phyloP scores from a whole-genome alignment of 2,888 invertebrate species.

The Sicus ferrugineus region DNA sequence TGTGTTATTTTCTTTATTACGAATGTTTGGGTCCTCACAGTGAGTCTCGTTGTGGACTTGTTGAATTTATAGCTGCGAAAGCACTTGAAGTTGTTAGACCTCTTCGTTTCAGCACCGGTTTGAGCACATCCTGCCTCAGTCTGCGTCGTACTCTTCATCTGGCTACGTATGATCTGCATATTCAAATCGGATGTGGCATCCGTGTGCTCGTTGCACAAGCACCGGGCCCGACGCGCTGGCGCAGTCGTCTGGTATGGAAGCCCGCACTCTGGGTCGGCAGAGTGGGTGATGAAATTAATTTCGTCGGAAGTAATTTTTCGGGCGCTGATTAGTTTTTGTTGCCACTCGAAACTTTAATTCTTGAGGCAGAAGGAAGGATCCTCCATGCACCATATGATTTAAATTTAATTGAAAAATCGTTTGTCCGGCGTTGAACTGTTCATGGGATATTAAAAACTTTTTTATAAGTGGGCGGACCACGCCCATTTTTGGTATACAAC shows the following conservation, averaged over 20 bases:
- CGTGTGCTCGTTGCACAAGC: slow-evolving; percentile 32
- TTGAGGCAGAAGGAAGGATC: background rate
- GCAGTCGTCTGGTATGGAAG: background rate
- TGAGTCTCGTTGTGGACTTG: slow-evolving; percentile 49
- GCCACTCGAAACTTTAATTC: background rate
- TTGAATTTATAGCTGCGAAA: slow-evolving; percentile 57
- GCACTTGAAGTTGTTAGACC: slow-evolving; percentile 40
- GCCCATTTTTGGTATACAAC: no score
- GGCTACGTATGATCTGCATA: slow-evolving; percentile 44
- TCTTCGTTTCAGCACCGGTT: slow-evolving; percentile 18
- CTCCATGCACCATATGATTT: slow-evolving; percentile 7
- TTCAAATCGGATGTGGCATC: slow-evolving; percentile 49
- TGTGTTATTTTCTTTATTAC: slow-evolving; percentile 53
- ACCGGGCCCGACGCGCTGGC: background rate
- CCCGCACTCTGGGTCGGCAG: slow-evolving; percentile 32
- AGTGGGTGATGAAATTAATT: slow-evolving; percentile 53
- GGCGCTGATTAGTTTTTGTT: slow-evolving; percentile 45
- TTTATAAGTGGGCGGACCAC: no score
- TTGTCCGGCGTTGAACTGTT: background rate
- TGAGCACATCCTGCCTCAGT: slow-evolving; percentile 41
- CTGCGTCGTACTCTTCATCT: slow-evolving; percentile 8
- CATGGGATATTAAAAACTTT: no score
- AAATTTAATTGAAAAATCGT: slow-evolving; percentile 20
- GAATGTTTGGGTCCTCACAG: slow-evolving; percentile 53
- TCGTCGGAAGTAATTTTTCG: slow-evolving; percentile 51